Conservation (phyloP, 1,140 invertebrate genomes). For the Apis laboriosa region DNA sequence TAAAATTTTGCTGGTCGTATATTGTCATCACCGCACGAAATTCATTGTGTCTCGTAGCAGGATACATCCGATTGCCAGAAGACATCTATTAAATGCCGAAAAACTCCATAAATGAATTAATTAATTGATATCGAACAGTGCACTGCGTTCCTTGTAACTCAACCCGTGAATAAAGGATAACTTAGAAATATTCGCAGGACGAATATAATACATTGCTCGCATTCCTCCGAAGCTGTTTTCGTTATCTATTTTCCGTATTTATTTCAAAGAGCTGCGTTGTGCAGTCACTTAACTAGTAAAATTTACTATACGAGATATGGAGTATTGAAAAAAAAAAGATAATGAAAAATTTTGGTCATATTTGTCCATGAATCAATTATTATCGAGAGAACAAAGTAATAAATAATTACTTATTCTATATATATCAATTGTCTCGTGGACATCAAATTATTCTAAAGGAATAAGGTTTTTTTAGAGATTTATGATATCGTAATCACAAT, state of each 20-base stretch:
- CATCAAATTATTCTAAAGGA: too few species aligned
- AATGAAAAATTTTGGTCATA: background rate
- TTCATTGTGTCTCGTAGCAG: background rate
- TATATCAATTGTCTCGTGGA: background rate
- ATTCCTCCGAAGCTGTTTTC: background rate
- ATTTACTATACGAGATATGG: background rate
- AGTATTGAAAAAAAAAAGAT: background rate
- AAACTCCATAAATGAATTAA: background rate
- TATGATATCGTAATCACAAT: background rate
- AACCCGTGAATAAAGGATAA: background rate
- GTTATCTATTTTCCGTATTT: background rate
- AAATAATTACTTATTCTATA: background rate
- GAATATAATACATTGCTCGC: constrained; percentile 12
- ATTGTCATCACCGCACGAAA: background rate
- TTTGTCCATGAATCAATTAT: background rate
- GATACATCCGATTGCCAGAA: background rate
- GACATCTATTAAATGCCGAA: background rate
- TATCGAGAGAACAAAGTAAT: background rate
- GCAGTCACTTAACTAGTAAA: background rate
- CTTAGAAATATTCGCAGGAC: constrained; percentile 24
- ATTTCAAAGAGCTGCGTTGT: background rate
- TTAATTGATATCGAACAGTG: background rate
- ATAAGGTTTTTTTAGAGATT: background rate
- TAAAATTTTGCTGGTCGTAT: background rate
- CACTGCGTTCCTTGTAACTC: background rate